Evolutionary conservation across 2,113 vertebrate species (phyloP).

Genomic region (Cygnus buccinator): DNA sequence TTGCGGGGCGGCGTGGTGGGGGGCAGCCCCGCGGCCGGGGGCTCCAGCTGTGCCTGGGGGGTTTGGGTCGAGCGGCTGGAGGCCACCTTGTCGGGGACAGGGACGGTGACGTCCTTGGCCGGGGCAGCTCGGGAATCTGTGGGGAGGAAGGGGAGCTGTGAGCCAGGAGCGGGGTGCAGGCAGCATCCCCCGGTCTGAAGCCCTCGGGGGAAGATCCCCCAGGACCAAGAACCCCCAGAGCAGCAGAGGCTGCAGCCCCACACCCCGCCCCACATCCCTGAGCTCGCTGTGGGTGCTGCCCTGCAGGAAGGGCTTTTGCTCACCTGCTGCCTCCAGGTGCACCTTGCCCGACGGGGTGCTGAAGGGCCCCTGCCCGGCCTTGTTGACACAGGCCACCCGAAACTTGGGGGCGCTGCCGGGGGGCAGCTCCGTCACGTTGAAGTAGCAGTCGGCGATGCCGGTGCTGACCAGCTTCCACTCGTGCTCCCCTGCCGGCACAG

Average conservation of each 20-base stretch:
- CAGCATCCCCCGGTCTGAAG: neutral
- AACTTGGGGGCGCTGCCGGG: constrained; percentile 81
- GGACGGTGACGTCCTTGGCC: constrained; percentile 71
- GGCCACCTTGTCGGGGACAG: neutral
- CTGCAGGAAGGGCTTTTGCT: fast-evolving
- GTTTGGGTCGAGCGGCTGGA: constrained; percentile 51
- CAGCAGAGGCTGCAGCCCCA: neutral
- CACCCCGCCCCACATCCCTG: fast-evolving
- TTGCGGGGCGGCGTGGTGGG: constrained; percentile 58
- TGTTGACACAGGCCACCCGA: constrained; percentile 94
- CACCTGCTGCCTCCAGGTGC: constrained; percentile 82
- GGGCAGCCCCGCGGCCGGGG: neutral
- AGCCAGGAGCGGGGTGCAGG: neutral
- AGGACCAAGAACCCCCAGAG: neutral
- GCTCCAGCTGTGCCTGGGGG: constrained; percentile 12
- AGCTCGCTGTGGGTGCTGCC: neutral
- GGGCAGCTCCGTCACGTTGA: constrained; percentile 89
- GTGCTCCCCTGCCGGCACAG: constrained; percentile 77
- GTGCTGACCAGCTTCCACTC: constrained; percentile 89
- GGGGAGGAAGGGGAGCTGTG: neutral
- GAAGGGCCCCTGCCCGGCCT: constrained; percentile 94
- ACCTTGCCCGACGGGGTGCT: constrained; percentile 87
- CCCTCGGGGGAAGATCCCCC: neutral
- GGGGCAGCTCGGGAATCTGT: constrained; percentile 78
- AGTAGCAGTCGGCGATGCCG: constrained; percentile 91